A percentile compares a stretch with the other conserved stretches of the same genome.
Conservation (phyloP, 2,888 invertebrate species). For the Drosophila phalerata region DNA sequence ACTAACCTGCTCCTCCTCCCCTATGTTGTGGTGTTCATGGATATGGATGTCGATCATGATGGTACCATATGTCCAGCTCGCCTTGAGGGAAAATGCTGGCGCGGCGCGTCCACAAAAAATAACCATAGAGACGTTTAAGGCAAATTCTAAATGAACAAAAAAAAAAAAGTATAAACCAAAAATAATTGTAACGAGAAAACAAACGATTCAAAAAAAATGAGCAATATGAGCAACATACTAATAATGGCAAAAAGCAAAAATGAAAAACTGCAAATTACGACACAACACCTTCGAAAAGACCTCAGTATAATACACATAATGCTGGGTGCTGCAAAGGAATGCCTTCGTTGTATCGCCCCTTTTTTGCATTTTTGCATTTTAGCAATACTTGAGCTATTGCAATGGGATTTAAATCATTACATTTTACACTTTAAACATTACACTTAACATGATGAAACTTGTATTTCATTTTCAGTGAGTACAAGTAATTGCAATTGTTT, state of each 20-base stretch:
- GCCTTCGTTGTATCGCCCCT: conserved; percentile 78
- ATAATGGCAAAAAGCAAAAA: conserved; percentile 73
- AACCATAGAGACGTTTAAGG: conserved; percentile 83
- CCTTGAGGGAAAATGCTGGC: conserved; percentile 20
- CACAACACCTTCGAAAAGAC: conserved; percentile 80
- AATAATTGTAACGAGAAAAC: conserved; percentile 68
- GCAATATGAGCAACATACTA: conserved; percentile 75
- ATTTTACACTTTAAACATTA: neutral
- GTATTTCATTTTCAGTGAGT: neutral
- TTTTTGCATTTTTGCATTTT: conserved; percentile 52
- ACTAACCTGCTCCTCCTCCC: neutral
- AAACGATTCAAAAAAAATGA: conserved; percentile 68
- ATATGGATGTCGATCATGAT: neutral
- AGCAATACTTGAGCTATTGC: conserved; percentile 7
- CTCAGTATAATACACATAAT: conserved; percentile 73
- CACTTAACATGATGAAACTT: neutral
- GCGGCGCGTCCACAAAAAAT: conserved; percentile 75
- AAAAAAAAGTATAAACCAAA: conserved; percentile 70
- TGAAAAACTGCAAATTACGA: conserved; percentile 78
- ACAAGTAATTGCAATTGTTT: conserved; percentile 8
- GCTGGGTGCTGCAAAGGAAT: conserved; percentile 76
- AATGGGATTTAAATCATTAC: neutral
- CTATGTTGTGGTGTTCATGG: conserved; percentile 12
- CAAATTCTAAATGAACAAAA: conserved; percentile 82
- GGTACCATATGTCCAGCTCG: conserved; percentile 22